Conservation (phyloP, 1,140 invertebrate genomes). For the Monomorium pharaonis region DNA sequence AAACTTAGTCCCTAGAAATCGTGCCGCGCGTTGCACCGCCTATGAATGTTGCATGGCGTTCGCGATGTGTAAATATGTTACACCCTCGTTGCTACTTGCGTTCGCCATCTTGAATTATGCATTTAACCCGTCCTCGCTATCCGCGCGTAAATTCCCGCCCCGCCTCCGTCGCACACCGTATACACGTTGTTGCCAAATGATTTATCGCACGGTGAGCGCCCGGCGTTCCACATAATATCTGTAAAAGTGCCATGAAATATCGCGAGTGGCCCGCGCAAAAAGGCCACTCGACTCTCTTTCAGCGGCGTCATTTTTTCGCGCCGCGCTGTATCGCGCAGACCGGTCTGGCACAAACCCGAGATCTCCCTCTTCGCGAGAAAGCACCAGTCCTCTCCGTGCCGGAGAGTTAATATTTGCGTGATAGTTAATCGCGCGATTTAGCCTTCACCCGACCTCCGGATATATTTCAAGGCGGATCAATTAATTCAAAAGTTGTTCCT, state of each 20-base stretch:
- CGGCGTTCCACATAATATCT: constrained; percentile 57
- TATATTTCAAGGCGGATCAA: constrained; percentile 29
- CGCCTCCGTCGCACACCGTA: neutral
- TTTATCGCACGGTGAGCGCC: constrained; percentile 43
- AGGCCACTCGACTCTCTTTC: constrained; percentile 46
- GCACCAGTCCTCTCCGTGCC: neutral
- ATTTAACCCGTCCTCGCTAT: constrained; percentile 61
- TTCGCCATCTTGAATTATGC: constrained; percentile 68
- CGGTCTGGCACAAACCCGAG: constrained; percentile 24
- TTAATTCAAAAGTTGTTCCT: constrained; percentile 40
- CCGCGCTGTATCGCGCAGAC: neutral
- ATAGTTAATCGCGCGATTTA: constrained; percentile 51
- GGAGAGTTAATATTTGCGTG: constrained; percentile 38
- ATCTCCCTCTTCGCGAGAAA: constrained; percentile 18
- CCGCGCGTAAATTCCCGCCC: constrained; percentile 58
- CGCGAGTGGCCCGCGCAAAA: constrained; percentile 55
- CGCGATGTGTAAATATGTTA: constrained; percentile 54
- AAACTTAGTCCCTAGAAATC: constrained; percentile 25
- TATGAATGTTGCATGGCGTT: constrained; percentile 52
- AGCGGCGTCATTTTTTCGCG: constrained; percentile 47
- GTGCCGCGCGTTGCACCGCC: neutral
- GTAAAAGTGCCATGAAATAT: constrained; percentile 60
- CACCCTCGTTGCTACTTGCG: constrained; percentile 53
- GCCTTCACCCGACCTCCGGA: constrained; percentile 4
- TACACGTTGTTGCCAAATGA: constrained; percentile 61